Evolutionary conservation across 2,888 invertebrate genomes (phyloP), one percentile per base, ranked within the genome.

Genomic region (Chaitophorus viminalis): DNA sequence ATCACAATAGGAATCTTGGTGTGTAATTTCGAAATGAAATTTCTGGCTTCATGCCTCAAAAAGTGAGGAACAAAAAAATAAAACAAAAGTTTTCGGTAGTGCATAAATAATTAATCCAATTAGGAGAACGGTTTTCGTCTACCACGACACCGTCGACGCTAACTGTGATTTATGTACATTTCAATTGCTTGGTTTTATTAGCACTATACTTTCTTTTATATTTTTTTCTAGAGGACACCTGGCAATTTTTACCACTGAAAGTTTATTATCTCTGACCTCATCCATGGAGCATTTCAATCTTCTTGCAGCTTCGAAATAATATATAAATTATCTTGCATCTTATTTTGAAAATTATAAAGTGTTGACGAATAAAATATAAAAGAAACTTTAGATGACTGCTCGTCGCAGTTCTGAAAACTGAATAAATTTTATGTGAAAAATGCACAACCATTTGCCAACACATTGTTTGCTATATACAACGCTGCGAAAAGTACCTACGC

Each of bases 71-170:
- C 1, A 11, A 29, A 68, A 14, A 31, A 74, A 52, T 21, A 4
- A 29, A 18, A 33, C 18, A 39, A 84, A 84, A n/a, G 14, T 84
- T 84, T 76, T 76, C 76, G 52, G 25, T 31, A 65, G 18, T 1
- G 52, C 76, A 33, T 84, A 84, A 84, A 84, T 76, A 84, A 76
- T 84, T 76, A 84, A 76, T 76, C 76, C 76, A 84, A 77, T 84
- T 84, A 84, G 46, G 25, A 31, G 18, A 21, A 33, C 65, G n/a
- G 68, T 46, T 76, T 65, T 68, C 54, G 70, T 83, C 33, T 76
- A 39, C 76, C 8, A 33, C 4, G 21, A 8, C 74, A 17, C 21
- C 21, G 25, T 60, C 74, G 65, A 76, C 84, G 46, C 46, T 76
- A 76, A 84, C 76, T 25, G 46, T 68, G 84, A 84, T 77, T 84